Percentiles rank a stretch among this genome's conserved stretches.
Conservation (phyloP, 1,140 invertebrate genomes). For the Eupeodes corollae region DNA sequence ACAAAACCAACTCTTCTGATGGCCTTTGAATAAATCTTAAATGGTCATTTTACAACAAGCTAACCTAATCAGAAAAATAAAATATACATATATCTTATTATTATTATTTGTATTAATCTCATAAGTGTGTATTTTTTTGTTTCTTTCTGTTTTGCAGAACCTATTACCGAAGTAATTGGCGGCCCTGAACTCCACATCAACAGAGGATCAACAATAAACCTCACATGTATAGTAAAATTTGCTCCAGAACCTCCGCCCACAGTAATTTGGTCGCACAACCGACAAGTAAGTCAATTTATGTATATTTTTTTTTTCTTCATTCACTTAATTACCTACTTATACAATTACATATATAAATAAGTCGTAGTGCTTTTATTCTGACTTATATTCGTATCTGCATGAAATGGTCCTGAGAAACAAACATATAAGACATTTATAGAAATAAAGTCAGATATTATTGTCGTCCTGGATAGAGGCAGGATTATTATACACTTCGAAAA, state of each 20-base stretch:
- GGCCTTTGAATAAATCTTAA: too few relatives aligned
- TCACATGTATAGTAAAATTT: slow-evolving; percentile 72
- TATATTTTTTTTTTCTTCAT: not conserved
- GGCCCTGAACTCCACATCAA: slow-evolving; percentile 73
- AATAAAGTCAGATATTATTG: too few relatives aligned
- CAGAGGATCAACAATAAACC: slow-evolving; percentile 75
- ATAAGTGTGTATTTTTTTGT: not conserved
- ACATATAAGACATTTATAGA: too few relatives aligned
- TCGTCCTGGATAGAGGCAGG: too few relatives aligned
- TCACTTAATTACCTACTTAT: not conserved
- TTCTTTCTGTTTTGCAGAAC: slow-evolving; percentile 46
- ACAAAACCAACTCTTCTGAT: too few relatives aligned
- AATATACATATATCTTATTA: too few relatives aligned
- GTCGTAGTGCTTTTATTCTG: not conserved
- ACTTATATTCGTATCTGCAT: too few relatives aligned
- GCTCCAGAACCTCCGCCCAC: slow-evolving; percentile 68
- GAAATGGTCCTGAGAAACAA: too few relatives aligned
- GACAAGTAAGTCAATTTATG: slow-evolving; percentile 46
- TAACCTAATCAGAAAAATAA: too few relatives aligned
- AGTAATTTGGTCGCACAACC: slow-evolving; percentile 72
- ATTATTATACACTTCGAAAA: too few relatives aligned
- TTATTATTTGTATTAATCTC: too few relatives aligned
- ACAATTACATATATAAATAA: not conserved
- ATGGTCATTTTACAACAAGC: too few relatives aligned
- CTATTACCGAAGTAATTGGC: slow-evolving; percentile 69